Base-by-base conservation (phyloP, 2,113 vertebrate genomes). In the Plotosus lineatus region DNA sequence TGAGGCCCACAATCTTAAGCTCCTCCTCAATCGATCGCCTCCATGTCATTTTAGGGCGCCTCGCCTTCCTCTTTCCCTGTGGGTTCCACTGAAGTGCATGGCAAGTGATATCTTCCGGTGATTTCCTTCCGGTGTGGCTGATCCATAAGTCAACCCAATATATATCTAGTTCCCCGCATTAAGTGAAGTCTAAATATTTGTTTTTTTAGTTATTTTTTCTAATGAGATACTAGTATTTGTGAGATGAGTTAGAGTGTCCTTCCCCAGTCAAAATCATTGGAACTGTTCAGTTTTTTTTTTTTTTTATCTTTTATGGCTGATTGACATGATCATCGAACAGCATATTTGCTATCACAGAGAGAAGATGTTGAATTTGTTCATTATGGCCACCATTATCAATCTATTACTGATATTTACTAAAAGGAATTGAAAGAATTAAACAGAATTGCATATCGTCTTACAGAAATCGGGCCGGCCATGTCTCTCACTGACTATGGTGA, bases 251-350 rank as follows among this genome's bases (percentile, higher is more conserved):
- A 63, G 3, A 0, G 17, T 21, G 14, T 21, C 17, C 33, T 6
- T 21, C 8, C 60, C 58, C 6, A 53, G 36, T 58, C 28, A 87
- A 78, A 74, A 75, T 26, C 51, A 71, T 46, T 75, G 60, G 31
- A 21, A 38, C 5, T 33, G 14, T 33, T 19, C 8, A 21, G n/a
- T n/a, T n/a, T n/a, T n/a, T n/a, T n/a, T n/a, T n/a, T n/a, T n/a
- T n/a, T n/a, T n/a, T 33, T 36, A 21, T 38, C 31, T 36, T 36
- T 33, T 42, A n/a, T 42, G 21, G 10, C 21, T 33, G 19, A 75
- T 71, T 12, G 28, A 17, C 33, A 33, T 10, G 58, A 55, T 79
- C 23, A 80, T 10, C 21, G 65, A 40, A 55, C 36, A 77, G 77
- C 58, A 51, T 31, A 65, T 51, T 75, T 58, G n/a, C n/a, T n/a